A percentile compares a stretch with the other conserved stretches of the same genome.
Evolutionary conservation across 2,797 vertebrate genomes (phyloP).

Genomic region (Coluber constrictor): DNA sequence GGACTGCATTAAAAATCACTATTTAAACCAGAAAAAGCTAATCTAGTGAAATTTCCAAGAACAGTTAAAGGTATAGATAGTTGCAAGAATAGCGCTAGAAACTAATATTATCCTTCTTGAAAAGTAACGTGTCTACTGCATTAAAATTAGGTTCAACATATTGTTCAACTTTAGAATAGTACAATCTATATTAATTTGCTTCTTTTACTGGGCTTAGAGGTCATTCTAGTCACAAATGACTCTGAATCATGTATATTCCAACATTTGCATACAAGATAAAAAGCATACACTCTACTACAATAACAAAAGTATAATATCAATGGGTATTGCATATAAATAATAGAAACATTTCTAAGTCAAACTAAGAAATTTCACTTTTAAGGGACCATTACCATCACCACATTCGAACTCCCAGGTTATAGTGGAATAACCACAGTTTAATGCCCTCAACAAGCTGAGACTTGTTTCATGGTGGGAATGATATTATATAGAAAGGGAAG

Average conservation of each 20-base stretch:
- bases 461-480: neutral
- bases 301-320: neutral
- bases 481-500: neutral
- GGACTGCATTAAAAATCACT: neutral
- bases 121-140: neutral
- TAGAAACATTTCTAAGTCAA: neutral
- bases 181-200: neutral
- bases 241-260: neutral
- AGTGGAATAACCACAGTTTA: neutral
- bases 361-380: neutral
- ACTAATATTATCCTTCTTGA: neutral
- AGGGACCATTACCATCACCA: neutral
- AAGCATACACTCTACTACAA: neutral
- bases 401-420: neutral
- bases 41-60: neutral
- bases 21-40: neutral
- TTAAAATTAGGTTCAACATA: neutral
- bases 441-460: neutral
- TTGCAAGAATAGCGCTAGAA: neutral
- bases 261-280: neutral
- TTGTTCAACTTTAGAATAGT: neutral
- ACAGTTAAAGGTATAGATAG: neutral
- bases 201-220: neutral
- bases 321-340: neutral
- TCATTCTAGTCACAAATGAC: neutral